A percentile compares a stretch with the other conserved stretches of the same genome.
These are phyloP conservation scores for Anarrhichthys ocellatus DNA, from an alignment of 2,113 vertebrate genomes.

Conservation along the genomic window DNA sequence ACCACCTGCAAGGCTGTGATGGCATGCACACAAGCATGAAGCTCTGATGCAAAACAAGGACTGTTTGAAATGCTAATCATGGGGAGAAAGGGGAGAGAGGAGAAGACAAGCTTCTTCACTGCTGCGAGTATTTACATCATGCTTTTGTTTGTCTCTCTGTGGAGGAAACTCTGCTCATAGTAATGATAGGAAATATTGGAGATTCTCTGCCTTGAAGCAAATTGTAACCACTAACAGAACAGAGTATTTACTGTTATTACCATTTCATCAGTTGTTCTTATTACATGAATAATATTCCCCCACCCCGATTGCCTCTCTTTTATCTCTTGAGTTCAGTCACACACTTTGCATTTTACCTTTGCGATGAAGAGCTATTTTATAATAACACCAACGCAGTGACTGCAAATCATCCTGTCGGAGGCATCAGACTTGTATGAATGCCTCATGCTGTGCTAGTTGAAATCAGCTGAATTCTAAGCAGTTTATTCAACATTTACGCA, in stretches of 20 bases:
- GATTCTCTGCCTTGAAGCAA: slow-evolving; percentile 65
- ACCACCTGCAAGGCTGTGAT: slow-evolving; percentile 79
- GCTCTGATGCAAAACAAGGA: slow-evolving; percentile 78
- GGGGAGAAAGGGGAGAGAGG: slow-evolving; percentile 54
- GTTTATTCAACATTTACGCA: slow-evolving; percentile 42
- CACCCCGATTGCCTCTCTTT: slow-evolving; percentile 52
- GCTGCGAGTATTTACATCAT: slow-evolving; percentile 78
- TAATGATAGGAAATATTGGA: slow-evolving; percentile 66
- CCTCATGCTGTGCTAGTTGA: slow-evolving; percentile 41
- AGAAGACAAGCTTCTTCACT: slow-evolving; percentile 69
- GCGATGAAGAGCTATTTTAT: slow-evolving; percentile 41
- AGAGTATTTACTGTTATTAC: slow-evolving; percentile 62
- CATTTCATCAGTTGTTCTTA: slow-evolving; percentile 62
- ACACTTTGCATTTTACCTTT: slow-evolving; percentile 59
- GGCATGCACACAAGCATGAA: slow-evolving; percentile 72
- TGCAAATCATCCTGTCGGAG: slow-evolving; percentile 40
- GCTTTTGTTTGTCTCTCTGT: slow-evolving; percentile 76
- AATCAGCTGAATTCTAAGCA: slow-evolving; percentile 48
- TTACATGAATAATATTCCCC: slow-evolving; percentile 58
- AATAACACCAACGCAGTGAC: slow-evolving; percentile 26
- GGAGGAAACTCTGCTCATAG: slow-evolving; percentile 62
- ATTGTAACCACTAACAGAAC: slow-evolving; percentile 35
- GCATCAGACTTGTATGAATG: slow-evolving; percentile 34
- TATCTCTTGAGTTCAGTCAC: slow-evolving; percentile 49
- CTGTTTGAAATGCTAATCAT: slow-evolving; percentile 84